A percentile compares a stretch with the other conserved stretches of the same genome.
Conservation (phyloP, 2,888 invertebrate genomes). For the Dicranocentrus wangi region DNA sequence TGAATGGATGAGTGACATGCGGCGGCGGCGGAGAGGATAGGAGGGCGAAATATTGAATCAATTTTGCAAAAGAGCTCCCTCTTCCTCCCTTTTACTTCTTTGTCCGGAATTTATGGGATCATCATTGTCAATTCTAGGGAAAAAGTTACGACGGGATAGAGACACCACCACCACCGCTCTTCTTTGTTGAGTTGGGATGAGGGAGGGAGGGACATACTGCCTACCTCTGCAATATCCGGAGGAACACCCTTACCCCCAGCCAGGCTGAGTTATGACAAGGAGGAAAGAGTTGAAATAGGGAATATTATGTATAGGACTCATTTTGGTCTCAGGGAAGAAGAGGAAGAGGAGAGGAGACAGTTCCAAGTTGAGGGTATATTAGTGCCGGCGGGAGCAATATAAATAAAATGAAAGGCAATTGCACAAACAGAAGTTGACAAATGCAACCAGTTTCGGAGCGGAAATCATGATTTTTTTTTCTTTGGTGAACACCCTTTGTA, state of each 20-base stretch:
- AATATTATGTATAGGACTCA: too few relatives aligned
- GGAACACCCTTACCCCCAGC: too few relatives aligned
- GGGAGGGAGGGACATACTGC: neutral
- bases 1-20: constrained; percentile 47
- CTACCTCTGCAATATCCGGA: neutral
- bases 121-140: constrained; percentile 38
- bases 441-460: constrained; percentile 7
- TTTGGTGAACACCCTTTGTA: too few relatives aligned
- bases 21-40: constrained; percentile 10
- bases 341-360: neutral
- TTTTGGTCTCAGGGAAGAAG: too few relatives aligned
- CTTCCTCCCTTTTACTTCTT: constrained; percentile 22
- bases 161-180: neutral
- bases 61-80: constrained; percentile 6
- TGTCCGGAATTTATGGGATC: constrained; percentile 50
- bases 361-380: constrained; percentile 22
- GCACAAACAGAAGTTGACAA: constrained; percentile 61
- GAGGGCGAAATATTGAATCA: constrained; percentile 59
- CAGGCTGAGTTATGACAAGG: constrained; percentile 4
- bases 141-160: constrained; percentile 31
- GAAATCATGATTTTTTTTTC: constrained; percentile 14
- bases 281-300: neutral
- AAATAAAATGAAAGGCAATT: constrained; percentile 62
- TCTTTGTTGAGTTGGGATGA: neutral
- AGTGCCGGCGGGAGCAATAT: constrained; percentile 57